Evolutionary conservation across 2,797 vertebrate genomes (phyloP).

Genomic region (Avahi laniger): DNA sequence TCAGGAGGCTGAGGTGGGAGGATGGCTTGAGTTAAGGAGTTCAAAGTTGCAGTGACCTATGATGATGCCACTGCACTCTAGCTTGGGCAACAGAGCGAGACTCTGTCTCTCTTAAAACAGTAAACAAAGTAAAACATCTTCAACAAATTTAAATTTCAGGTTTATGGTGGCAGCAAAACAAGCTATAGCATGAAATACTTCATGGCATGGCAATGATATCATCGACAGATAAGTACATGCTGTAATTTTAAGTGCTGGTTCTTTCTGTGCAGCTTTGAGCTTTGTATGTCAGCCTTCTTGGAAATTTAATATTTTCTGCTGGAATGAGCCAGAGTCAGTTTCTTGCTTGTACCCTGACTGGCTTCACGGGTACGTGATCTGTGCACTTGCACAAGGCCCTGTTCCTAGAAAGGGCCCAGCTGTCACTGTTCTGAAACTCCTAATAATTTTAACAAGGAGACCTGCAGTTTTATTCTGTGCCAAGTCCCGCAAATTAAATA

Average conservation of each 20-base stretch:
- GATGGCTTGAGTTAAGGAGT: too few species aligned
- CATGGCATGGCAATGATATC: accelerated
- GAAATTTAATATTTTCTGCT: neutral
- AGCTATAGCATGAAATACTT: neutral
- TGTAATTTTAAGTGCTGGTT: neutral
- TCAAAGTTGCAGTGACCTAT: too few species aligned
- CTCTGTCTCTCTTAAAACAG: neutral
- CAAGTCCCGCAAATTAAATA: neutral
- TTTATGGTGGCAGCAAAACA: neutral
- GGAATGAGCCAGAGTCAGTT: neutral
- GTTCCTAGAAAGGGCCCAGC: neutral
- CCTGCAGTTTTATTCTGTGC: neutral
- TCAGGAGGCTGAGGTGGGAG: too few species aligned
- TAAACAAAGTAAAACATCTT: neutral
- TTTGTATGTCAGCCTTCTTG: neutral
- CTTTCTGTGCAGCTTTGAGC: neutral
- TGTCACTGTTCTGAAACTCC: neutral
- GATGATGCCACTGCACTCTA: too few species aligned
- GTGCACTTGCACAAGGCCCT: neutral
- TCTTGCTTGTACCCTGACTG: neutral
- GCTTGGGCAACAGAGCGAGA: too few species aligned
- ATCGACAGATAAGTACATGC: neutral
- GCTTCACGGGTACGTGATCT: neutral
- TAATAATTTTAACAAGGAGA: neutral
- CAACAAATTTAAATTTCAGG: neutral